Conservation (phyloP, 2,888 invertebrate genomes). For the Pyrrhosoma nymphula region DNA sequence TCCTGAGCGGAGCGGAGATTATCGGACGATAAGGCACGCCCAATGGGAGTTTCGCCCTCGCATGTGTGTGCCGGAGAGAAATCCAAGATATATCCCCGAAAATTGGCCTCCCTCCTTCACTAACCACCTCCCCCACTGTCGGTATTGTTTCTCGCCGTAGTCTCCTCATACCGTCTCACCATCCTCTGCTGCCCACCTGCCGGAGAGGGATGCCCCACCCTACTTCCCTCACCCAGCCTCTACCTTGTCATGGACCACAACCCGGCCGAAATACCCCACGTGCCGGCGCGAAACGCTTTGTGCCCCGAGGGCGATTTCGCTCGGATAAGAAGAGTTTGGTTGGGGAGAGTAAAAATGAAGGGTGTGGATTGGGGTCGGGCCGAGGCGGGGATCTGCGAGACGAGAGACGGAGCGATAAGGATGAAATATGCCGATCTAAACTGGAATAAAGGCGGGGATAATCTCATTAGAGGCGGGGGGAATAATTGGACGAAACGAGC, state of each 20-base stretch:
- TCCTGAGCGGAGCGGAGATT: neutral
- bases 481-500: conserved; percentile 13
- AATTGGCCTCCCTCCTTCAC: neutral
- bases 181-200: neutral
- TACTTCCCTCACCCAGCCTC: neutral
- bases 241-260: neutral
- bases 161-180: neutral
- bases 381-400: neutral
- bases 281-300: neutral
- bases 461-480: conserved; percentile 10
- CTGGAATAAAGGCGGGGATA: conserved; percentile 22
- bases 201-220: neutral
- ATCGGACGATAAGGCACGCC: conserved; percentile 59
- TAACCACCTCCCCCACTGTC: neutral
- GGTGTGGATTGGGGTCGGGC: conserved; percentile 26
- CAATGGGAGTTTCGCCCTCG: conserved; percentile 17
- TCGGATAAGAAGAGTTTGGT: neutral
- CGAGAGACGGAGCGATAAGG: neutral
- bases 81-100: neutral
- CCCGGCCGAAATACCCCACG: neutral
- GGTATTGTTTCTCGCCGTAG: neutral
- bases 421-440: conserved; percentile 36
- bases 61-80: neutral
- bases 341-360: neutral
- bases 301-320: neutral